A percentile compares a stretch with the other conserved stretches of the same genome.
These are phyloP conservation scores for Philopedon plagiatum DNA, from an alignment of 2,888 invertebrate species.

Conservation along the genomic window DNA sequence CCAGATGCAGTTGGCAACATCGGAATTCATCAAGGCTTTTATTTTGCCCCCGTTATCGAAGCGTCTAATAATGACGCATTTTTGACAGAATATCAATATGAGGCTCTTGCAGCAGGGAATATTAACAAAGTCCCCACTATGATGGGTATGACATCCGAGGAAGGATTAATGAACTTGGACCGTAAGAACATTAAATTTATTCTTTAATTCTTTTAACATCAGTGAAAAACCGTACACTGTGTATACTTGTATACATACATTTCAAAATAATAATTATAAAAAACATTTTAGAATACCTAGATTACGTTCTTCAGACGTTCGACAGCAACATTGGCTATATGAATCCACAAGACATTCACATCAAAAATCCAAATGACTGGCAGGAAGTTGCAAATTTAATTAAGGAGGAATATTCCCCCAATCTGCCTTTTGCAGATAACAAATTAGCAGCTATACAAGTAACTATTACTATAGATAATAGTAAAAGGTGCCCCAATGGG, in stretches of 20 bases:
- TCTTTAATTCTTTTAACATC: no score
- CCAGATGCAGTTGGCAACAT: constrained; percentile 13
- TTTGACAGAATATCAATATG: constrained; percentile 47
- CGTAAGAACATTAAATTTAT: background rate
- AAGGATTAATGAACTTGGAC: constrained; percentile 36
- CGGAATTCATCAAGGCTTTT: constrained; percentile 30
- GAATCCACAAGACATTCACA: constrained; percentile 48
- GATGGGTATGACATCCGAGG: constrained; percentile 52
- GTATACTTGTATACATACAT: no score
- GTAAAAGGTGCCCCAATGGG: no score
- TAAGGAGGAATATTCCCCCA: constrained; percentile 49
- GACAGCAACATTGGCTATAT: constrained; percentile 41
- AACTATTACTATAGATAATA: background rate
- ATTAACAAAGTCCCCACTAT: constrained; percentile 52
- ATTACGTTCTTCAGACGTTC: constrained; percentile 17
- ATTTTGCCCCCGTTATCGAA: constrained; percentile 51
- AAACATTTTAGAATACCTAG: background rate
- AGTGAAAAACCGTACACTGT: background rate
- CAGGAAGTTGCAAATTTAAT: constrained; percentile 45
- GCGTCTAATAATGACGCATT: constrained; percentile 38
- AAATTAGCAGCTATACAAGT: constrained; percentile 50
- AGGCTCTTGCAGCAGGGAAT: constrained; percentile 36
- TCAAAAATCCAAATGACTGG: constrained; percentile 26
- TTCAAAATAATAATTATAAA: no score
- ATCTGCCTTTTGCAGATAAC: constrained; percentile 39